phyloP scores from a whole-genome alignment of 2,113 vertebrate species.

The Alaudala cheleensis region DNA sequence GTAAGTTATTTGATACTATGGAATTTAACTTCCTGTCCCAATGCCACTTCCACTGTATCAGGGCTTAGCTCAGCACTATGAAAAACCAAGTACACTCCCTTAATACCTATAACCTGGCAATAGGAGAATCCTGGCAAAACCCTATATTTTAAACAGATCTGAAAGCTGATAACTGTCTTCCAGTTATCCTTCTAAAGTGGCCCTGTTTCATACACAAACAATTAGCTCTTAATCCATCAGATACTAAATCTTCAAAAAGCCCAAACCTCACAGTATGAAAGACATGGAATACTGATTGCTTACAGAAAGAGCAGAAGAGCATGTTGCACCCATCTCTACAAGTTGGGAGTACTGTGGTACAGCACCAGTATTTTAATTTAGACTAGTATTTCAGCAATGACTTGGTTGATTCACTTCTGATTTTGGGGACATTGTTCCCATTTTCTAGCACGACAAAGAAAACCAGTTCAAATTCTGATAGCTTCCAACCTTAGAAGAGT shows the following conservation, averaged over 20 bases:
- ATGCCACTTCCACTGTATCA: neutral
- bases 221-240: neutral
- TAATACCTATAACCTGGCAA: neutral
- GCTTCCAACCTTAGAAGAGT: conserved; percentile 81
- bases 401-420: neutral
- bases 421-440: neutral
- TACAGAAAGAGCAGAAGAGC: neutral
- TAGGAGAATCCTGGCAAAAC: neutral
- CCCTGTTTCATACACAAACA: neutral
- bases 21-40: neutral
- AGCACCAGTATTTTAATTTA: neutral
- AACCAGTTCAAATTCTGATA: neutral
- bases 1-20: neutral
- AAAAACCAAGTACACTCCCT: neutral
- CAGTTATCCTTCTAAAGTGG: neutral
- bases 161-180: neutral
- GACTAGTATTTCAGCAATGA: neutral
- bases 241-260: neutral
- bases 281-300: neutral
- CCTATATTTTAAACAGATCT: neutral
- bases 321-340: neutral
- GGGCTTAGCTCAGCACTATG: neutral
- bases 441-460: neutral
- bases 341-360: neutral
- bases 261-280: neutral